A percentile compares a stretch with the other conserved stretches of the same genome.
These are phyloP conservation scores for Silurus meridionalis DNA, from an alignment of 2,113 vertebrate genomes.

Conservation along the genomic window DNA sequence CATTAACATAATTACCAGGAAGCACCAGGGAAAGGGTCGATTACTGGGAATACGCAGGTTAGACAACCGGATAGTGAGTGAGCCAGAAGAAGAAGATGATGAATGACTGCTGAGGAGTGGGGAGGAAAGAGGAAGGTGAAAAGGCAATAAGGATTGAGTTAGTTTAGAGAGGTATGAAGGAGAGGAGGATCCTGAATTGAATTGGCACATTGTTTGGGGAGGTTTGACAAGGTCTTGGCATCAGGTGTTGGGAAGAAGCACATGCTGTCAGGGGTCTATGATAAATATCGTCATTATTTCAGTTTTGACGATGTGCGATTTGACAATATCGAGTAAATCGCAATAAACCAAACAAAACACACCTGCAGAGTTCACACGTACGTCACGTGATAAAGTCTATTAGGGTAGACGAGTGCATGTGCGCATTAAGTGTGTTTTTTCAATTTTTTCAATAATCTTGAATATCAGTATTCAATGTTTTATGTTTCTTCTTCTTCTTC, in stretches of 20 bases:
- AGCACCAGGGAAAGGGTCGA: not conserved
- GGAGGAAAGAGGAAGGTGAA: not conserved
- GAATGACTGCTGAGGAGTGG: not conserved
- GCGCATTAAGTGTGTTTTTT: too few relatives aligned
- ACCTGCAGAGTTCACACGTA: too few relatives aligned
- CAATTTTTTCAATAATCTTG: too few relatives aligned
- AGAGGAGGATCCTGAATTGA: not conserved
- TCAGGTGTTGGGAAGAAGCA: not conserved
- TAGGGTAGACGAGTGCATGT: too few relatives aligned
- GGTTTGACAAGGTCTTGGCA: not conserved
- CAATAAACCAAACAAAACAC: too few relatives aligned
- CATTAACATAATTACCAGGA: not conserved
- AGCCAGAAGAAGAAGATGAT: not conserved
- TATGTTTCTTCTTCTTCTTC: too few relatives aligned
- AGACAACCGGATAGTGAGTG: not conserved
- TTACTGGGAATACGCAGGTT: not conserved
- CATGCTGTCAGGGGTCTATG: too few relatives aligned
- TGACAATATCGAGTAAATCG: too few relatives aligned
- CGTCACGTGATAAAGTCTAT: too few relatives aligned
- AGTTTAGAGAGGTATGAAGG: not conserved
- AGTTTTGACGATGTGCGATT: too few relatives aligned
- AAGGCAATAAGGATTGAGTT: not conserved
- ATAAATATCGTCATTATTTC: too few relatives aligned
- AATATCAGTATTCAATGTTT: too few relatives aligned
- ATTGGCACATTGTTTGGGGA: not conserved